phyloP scores from a whole-genome alignment of 2,888 invertebrate species.

The Diadromus collaris region DNA sequence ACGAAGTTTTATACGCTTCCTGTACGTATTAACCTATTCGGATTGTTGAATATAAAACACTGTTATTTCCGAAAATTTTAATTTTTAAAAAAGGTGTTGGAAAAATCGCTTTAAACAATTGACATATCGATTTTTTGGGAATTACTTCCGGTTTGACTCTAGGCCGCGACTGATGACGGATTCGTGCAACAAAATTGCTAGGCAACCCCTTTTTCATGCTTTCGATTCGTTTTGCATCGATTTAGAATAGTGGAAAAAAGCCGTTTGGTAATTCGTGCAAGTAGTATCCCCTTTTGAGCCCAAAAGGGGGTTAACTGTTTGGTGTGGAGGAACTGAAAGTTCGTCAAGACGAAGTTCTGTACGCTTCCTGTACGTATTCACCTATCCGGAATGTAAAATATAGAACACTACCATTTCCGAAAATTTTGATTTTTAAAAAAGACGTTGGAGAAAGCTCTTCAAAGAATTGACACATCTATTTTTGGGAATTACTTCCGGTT shows the following conservation, averaged over 20 bases:
- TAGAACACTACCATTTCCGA: neutral
- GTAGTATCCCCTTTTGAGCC: too few relatives aligned
- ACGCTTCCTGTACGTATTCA: too few relatives aligned
- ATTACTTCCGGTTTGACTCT: too few relatives aligned
- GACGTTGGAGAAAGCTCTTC: neutral
- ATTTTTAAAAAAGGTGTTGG: neutral
- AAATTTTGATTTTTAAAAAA: too few relatives aligned
- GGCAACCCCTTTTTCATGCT: neutral
- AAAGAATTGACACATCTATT: neutral
- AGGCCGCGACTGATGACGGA: too few relatives aligned
- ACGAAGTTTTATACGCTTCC: slow-evolving; percentile 9
- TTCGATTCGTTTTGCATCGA: neutral
- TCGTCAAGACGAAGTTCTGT: neutral
- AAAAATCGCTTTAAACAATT: neutral
- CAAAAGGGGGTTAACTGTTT: too few relatives aligned
- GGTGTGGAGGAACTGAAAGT: neutral
- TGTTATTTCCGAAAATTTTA: neutral
- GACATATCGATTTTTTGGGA: neutral
- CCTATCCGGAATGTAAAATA: too few relatives aligned
- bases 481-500: neutral
- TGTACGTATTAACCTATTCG: neutral
- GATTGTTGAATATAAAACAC: neutral
- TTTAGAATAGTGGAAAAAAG: too few relatives aligned
- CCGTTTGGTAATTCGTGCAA: too few relatives aligned
- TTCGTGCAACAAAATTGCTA: too few relatives aligned